phyloP scores from a whole-genome alignment of 2,797 vertebrate species.

The Cyprinodon diabolis region DNA sequence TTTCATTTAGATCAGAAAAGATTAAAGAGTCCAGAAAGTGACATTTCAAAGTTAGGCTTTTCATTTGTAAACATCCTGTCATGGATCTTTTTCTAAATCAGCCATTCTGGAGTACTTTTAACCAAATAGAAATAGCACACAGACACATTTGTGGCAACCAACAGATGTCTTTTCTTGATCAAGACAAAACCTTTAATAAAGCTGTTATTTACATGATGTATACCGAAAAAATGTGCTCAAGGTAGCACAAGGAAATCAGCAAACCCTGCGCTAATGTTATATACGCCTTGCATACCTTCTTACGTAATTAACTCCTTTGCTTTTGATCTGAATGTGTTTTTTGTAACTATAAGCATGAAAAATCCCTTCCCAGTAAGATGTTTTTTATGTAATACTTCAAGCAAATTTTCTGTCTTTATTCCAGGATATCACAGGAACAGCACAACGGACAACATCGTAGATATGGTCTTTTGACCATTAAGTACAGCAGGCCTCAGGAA shows the following conservation, averaged over 20 bases:
- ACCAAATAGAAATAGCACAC: neutral
- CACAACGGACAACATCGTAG: conserved; percentile 16
- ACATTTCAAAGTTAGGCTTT: no score
- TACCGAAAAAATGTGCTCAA: no score
- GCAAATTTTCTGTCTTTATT: conserved; percentile 41
- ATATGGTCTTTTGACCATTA: conserved; percentile 54
- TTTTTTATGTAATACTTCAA: neutral
- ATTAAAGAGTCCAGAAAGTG: no score
- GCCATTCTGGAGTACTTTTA: neutral
- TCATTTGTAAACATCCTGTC: neutral
- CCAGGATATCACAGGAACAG: conserved; percentile 45
- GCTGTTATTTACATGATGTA: neutral
- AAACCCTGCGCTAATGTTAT: neutral
- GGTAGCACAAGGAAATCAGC: no score
- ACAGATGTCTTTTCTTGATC: neutral
- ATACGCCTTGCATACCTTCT: neutral
- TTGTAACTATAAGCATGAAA: neutral
- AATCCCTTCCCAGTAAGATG: neutral
- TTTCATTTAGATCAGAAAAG: no score
- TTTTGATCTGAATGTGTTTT: neutral
- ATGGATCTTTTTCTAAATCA: neutral
- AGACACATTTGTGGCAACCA: neutral
- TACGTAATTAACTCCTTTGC: neutral
- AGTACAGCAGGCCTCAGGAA: conserved; percentile 37
- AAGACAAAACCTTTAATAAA: neutral